These are phyloP conservation scores for Mormoops blainvillei DNA, from an alignment of 2,113 vertebrate species.

Conservation along the genomic window DNA sequence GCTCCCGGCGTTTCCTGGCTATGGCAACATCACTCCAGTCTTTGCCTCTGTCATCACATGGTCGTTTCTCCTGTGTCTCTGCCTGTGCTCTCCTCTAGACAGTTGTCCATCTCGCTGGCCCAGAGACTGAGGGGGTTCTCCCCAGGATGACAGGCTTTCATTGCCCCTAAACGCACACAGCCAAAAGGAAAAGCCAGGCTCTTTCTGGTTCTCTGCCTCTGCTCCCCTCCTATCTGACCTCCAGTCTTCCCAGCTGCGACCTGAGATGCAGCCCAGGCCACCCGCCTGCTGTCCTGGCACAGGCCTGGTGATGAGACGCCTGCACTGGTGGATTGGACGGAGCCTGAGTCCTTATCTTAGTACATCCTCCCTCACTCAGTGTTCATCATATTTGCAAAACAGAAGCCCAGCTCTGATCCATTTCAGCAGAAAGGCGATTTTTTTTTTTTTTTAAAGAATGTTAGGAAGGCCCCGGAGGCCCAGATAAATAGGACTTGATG, in stretches of 20 bases:
- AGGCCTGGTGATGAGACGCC: background rate
- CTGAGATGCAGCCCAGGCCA: background rate
- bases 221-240: background rate
- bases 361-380: background rate
- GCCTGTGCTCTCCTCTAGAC: background rate
- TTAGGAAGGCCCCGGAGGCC: background rate
- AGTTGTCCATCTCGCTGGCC: background rate
- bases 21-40: background rate
- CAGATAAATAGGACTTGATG: background rate
- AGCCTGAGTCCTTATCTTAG: background rate
- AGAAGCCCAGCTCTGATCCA: background rate
- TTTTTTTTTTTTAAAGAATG: background rate
- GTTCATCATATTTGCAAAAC: background rate
- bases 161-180: background rate
- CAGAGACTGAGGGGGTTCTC: background rate
- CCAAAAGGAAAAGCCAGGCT: no score
- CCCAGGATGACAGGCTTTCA: background rate
- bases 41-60: background rate
- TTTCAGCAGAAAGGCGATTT: background rate
- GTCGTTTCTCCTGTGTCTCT: background rate
- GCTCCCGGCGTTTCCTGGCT: background rate
- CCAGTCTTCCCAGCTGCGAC: background rate
- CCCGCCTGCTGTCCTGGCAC: background rate
- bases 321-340: no score
- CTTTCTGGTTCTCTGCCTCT: background rate